Percentiles rank a stretch among this genome's conserved stretches.
Conservation (phyloP, 2,113 vertebrate genomes). For the Gasterosteus aculeatus region DNA sequence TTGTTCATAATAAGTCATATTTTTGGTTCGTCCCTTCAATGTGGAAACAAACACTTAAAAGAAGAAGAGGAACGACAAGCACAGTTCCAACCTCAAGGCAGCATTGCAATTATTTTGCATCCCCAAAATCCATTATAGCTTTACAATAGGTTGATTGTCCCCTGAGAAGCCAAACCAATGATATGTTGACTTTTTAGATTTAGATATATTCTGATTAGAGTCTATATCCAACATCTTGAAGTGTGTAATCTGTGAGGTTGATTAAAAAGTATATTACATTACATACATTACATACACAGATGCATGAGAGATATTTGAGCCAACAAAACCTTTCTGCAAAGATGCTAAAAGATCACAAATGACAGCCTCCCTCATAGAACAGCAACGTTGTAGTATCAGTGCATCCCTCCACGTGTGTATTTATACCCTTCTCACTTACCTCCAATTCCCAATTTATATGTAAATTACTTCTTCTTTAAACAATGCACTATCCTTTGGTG, state of each 20-base stretch:
- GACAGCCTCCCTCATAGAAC: conserved; percentile 57
- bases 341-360: conserved; percentile 56
- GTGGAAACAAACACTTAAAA: background rate
- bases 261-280: conserved; percentile 35
- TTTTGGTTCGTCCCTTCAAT: background rate
- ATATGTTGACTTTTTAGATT: background rate
- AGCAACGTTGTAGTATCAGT: conserved; percentile 70
- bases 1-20: background rate
- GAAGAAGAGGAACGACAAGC: conserved; percentile 23
- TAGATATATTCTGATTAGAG: conserved; percentile 18
- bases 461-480: conserved; percentile 79
- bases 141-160: conserved; percentile 12
- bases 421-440: conserved; percentile 69
- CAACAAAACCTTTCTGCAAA: conserved; percentile 61
- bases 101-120: conserved; percentile 2
- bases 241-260: conserved; percentile 18
- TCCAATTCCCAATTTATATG: conserved; percentile 83
- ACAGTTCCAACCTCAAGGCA: conserved; percentile 9
- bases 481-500: conserved; percentile 73
- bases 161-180: background rate
- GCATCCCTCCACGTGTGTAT: conserved; percentile 40
- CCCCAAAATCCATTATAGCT: background rate
- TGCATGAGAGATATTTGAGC: conserved; percentile 61
- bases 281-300: background rate
- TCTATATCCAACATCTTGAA: conserved; percentile 33